Percentiles rank a stretch among this genome's conserved stretches.
These are phyloP conservation scores for Cetoscarus ocellatus DNA, from an alignment of 2,797 vertebrate species.

Conservation along the genomic window DNA sequence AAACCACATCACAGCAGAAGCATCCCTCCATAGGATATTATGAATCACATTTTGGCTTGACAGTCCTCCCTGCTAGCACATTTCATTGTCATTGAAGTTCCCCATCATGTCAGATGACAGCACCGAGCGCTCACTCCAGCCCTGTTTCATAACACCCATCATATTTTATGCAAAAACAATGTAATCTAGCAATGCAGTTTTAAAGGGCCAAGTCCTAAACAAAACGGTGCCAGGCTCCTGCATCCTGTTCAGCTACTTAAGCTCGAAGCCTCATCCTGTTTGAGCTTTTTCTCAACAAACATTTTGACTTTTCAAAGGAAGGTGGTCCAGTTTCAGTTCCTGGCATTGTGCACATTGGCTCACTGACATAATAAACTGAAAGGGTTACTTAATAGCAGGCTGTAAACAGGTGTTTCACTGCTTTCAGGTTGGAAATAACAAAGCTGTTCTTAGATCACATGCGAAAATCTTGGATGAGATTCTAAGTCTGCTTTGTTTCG, in stretches of 20 bases:
- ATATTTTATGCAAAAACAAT: background rate
- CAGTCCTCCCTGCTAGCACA: background rate
- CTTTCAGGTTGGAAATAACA: background rate
- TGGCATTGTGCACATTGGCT: constrained; percentile 1
- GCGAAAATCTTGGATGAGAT: background rate
- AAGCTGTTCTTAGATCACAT: background rate
- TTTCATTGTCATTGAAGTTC: constrained; percentile 8
- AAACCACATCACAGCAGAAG: background rate
- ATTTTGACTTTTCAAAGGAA: constrained; percentile 7
- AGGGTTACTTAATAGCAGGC: background rate
- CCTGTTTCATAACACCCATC: background rate
- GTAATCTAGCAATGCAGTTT: background rate
- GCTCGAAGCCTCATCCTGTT: background rate
- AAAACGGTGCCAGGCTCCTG: background rate
- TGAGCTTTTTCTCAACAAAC: background rate
- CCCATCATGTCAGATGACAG: background rate
- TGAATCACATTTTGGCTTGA: background rate
- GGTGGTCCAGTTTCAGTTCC: background rate
- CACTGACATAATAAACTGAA: background rate
- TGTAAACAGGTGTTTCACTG: background rate
- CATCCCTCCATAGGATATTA: background rate
- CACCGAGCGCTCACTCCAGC: background rate
- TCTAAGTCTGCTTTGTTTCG: too few species aligned
- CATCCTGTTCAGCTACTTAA: constrained; percentile 1
- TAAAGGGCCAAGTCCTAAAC: background rate